Conservation (phyloP, 2,113 vertebrate species). For the Lepisosteus oculatus region DNA sequence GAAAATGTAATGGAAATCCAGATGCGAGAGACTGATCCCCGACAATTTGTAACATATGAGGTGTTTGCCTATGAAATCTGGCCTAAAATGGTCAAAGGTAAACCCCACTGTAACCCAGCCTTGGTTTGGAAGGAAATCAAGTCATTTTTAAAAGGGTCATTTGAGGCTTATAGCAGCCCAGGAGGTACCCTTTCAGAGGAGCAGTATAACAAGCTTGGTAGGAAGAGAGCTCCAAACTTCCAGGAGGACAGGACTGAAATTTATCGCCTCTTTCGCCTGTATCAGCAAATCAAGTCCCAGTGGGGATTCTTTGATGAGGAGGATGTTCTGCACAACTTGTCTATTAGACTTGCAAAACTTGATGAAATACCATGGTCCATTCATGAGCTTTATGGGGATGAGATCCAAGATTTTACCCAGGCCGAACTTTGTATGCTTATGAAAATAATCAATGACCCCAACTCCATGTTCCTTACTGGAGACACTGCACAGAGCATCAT, state of each 20-base stretch:
- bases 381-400: conserved; percentile 75
- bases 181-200: conserved; percentile 65
- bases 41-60: conserved; percentile 62
- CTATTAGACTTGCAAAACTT: conserved; percentile 58
- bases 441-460: conserved; percentile 73
- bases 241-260: conserved; percentile 72
- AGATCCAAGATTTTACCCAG: conserved; percentile 79
- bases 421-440: conserved; percentile 70
- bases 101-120: conserved; percentile 65
- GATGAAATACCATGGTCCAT: conserved; percentile 68
- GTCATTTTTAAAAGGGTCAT: conserved; percentile 76
- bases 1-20: conserved; percentile 36
- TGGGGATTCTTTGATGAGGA: conserved; percentile 75
- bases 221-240: conserved; percentile 70
- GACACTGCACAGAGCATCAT: conserved; percentile 81
- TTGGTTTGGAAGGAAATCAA: conserved; percentile 80
- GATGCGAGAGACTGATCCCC: conserved; percentile 55
- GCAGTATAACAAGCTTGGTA: conserved; percentile 68
- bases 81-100: conserved; percentile 75
- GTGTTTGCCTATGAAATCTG: conserved; percentile 69
- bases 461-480: conserved; percentile 76
- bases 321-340: conserved; percentile 69
- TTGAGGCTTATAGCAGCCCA: conserved; percentile 64
- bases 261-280: conserved; percentile 66
- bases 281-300: conserved; percentile 69